phyloP scores from a whole-genome alignment of 2,113 vertebrate species.

The Salvelinus namaycush region DNA sequence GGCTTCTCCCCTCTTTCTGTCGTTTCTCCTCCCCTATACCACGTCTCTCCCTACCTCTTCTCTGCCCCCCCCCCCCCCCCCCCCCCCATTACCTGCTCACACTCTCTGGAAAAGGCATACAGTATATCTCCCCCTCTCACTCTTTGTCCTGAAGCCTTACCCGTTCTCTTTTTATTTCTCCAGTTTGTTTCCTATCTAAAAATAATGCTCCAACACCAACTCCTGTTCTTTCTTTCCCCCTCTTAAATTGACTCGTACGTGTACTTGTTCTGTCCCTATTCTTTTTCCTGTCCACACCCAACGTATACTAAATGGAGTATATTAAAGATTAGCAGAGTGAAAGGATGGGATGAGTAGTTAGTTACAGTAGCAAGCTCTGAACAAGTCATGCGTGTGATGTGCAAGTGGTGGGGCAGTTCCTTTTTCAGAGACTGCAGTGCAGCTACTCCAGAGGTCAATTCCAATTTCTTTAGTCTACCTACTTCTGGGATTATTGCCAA shows the following conservation, averaged over 20 bases:
- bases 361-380: background rate
- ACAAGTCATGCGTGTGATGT: slow-evolving; percentile 14
- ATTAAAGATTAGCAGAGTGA: background rate
- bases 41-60: background rate
- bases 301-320: background rate
- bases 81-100: slow-evolving; percentile 9
- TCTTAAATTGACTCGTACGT: slow-evolving; percentile 35
- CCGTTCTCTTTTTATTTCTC: background rate
- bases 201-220: slow-evolving; percentile 26
- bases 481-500: slow-evolving; percentile 54
- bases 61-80: background rate
- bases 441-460: slow-evolving; percentile 47
- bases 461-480: slow-evolving; percentile 44
- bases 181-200: slow-evolving; percentile 6
- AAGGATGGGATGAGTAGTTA: background rate
- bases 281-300: background rate
- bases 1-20: background rate
- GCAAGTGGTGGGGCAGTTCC: background rate
- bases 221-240: slow-evolving; percentile 9
- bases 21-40: slow-evolving; percentile 18
- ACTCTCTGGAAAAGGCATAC: slow-evolving; percentile 56
- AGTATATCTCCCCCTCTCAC: slow-evolving; percentile 22
- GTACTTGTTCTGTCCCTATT: background rate
- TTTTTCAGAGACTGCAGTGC: slow-evolving; percentile 63
- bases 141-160: slow-evolving; percentile 12